These are phyloP conservation scores for Leucoma salicis DNA, from an alignment of 2,888 invertebrate species.

Conservation along the genomic window DNA sequence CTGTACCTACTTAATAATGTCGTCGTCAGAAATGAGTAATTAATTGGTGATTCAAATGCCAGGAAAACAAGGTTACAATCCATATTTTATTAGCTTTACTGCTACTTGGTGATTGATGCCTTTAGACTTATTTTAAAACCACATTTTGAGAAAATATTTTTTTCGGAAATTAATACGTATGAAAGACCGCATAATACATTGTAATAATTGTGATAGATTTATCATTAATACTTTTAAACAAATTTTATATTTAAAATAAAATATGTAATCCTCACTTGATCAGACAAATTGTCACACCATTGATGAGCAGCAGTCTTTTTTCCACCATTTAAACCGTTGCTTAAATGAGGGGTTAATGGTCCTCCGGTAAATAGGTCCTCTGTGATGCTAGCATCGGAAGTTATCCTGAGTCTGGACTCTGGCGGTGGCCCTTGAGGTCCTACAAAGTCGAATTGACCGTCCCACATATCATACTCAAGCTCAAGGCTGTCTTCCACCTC, in stretches of 20 bases:
- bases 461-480: slow-evolving; percentile 93
- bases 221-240: too few species aligned
- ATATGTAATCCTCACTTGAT: slow-evolving; percentile 77
- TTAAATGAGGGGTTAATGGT: slow-evolving; percentile 71
- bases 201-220: too few species aligned
- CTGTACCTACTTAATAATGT: slow-evolving; percentile 54
- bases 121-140: too few species aligned
- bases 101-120: too few species aligned
- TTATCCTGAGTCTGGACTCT: slow-evolving; percentile 57
- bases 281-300: slow-evolving; percentile 83
- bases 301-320: slow-evolving; percentile 81
- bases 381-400: slow-evolving; percentile 65
- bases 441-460: slow-evolving; percentile 93
- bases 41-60: slow-evolving; percentile 21
- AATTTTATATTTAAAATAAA: neutral
- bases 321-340: slow-evolving; percentile 76
- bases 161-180: too few species aligned
- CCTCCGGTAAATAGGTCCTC: slow-evolving; percentile 75
- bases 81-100: neutral
- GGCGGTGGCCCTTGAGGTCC: slow-evolving; percentile 80
- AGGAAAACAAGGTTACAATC: slow-evolving; percentile 22
- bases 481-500: slow-evolving; percentile 84
- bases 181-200: too few species aligned
- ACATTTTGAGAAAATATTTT: too few species aligned
- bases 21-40: slow-evolving; percentile 33